phyloP scores from a whole-genome alignment of 2,797 vertebrate species.

The Orestias chungarensis region DNA sequence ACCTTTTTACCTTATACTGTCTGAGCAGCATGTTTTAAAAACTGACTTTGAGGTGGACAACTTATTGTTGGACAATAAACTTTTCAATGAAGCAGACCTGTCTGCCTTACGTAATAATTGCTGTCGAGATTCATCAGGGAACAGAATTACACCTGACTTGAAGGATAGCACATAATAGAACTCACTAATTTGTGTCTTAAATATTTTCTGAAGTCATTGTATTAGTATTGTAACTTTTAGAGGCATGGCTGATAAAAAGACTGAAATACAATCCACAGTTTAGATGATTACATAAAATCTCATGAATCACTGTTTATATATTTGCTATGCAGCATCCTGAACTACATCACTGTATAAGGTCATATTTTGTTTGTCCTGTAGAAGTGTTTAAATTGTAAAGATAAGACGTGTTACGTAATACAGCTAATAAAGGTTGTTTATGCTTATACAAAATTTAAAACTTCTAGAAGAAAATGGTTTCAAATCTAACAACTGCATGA shows the following conservation, averaged over 20 bases:
- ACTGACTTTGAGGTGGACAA: not conserved
- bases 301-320: not conserved
- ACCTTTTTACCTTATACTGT: not conserved
- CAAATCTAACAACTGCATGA: not conserved
- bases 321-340: not conserved
- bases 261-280: not conserved
- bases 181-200: not conserved
- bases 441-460: not conserved
- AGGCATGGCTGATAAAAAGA: not conserved
- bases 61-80: not conserved
- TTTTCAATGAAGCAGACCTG: not conserved
- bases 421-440: not conserved
- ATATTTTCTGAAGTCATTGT: not conserved
- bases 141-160: not conserved
- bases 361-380: not conserved
- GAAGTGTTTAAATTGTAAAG: not conserved
- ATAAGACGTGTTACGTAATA: not conserved
- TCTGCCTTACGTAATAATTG: not conserved
- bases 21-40: not conserved
- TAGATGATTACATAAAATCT: not conserved
- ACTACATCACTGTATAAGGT: not conserved
- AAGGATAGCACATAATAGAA: too few species aligned
- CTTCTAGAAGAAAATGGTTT: not conserved
- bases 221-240: not conserved
- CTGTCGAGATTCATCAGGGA: not conserved